Evolutionary conservation across 2,797 vertebrate genomes (phyloP), one percentile per base, ranked within the genome.

Genomic region (Anas georgica): DNA sequence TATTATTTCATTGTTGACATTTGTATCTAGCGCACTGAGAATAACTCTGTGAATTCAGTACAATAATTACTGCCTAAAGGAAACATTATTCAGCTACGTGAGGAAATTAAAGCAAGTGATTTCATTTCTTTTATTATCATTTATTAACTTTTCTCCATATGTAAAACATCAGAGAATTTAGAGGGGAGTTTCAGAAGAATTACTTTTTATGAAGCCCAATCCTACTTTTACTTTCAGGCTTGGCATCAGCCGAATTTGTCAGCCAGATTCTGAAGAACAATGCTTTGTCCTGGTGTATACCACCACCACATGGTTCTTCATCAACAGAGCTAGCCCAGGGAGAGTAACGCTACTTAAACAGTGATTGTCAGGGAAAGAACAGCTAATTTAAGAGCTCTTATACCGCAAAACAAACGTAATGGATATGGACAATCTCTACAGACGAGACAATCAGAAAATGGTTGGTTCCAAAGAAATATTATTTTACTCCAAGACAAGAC

Each of bases 1-100:
- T 96, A 94, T 92, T 95, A 96, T 91, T 92, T 93, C 56, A 25
- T 81, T 91, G 83, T 88, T 95, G 91, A 88, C 64, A 88, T 94
- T 95, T 96, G 64, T 12, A 5, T 90, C 78, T 94, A 83, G 68
- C 63, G 75, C 76, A 90, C 93, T 70, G 77, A 94, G 97, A 96
- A 96, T 87, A 86, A 89, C 76, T 97, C 83, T 72, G 55, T 93
- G 87, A 93, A 91, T 91, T 79, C 83, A 58, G 20, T 37, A 69
- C 64, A 87, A 90, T 86, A 94, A 94, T 87, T 96, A 78, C 55
- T 94, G 67, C 60, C 91, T 92, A 45, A 68, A 95, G 94, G 93
- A 95, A 95, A 94, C 23, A 80, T 60, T 87, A 84, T 75, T 96
- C 78, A 63, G 83, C 37, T 93, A 83, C 6, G 3, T 87, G 80